Conservation (phyloP, 1,140 invertebrate species). For the Ylistrum balloti region DNA sequence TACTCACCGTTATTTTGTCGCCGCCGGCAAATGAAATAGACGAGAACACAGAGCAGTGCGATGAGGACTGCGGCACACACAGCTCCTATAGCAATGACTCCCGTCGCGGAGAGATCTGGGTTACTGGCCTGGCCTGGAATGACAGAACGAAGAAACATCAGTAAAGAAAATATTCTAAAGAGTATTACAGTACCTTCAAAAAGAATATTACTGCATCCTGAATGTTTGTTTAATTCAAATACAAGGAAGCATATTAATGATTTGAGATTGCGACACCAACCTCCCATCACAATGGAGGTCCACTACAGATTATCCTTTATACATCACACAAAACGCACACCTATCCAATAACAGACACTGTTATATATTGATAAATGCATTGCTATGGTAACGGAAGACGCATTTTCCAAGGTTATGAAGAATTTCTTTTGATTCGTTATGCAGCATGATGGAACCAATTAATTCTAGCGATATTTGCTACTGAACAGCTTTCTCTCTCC, state of each 20-base stretch:
- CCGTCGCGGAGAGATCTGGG: conserved; percentile 68
- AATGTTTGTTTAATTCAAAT: too few species aligned
- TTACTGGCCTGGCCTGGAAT: conserved; percentile 66
- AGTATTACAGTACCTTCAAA: too few species aligned
- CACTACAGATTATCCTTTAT: background rate
- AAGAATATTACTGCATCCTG: too few species aligned
- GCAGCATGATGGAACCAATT: conserved; percentile 23
- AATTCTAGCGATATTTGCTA: background rate
- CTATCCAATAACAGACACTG: background rate
- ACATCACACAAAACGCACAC: background rate
- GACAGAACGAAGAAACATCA: background rate
- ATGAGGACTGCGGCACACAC: conserved; percentile 76
- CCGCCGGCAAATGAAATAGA: conserved; percentile 73
- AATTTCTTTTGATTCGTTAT: conserved; percentile 2
- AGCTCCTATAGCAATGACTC: conserved; percentile 78
- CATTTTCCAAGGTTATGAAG: background rate
- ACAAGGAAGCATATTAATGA: too few species aligned
- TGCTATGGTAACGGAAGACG: background rate
- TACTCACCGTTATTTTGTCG: conserved; percentile 69
- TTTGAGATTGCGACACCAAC: background rate
- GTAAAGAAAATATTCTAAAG: background rate
- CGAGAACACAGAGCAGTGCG: conserved; percentile 71
- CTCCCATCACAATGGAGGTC: background rate
- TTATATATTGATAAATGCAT: background rate
- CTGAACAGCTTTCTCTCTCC: background rate